phyloP scores from a whole-genome alignment of 1,140 invertebrate species.

The Panagrolaimus sp. region DNA sequence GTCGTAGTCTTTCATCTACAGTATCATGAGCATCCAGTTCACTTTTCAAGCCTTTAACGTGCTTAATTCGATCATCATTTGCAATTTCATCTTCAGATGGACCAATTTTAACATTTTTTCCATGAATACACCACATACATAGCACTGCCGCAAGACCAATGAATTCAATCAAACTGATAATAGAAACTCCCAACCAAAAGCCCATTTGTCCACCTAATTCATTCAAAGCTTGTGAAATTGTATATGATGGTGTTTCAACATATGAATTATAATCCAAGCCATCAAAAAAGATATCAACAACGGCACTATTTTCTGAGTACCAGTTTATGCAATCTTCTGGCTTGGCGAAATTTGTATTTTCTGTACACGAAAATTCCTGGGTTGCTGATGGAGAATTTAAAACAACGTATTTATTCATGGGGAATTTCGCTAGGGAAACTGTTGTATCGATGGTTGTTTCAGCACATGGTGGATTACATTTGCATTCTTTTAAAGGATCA shows the following conservation, averaged over 20 bases:
- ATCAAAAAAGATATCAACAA: background rate
- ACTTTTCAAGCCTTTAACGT: background rate
- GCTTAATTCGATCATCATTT: background rate
- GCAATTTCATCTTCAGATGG: background rate
- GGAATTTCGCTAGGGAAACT: background rate
- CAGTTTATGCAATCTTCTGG: background rate
- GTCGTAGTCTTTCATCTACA: no score
- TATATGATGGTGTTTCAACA: background rate
- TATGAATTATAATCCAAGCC: background rate
- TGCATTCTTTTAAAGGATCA: background rate
- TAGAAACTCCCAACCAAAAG: background rate
- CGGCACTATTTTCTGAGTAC: background rate
- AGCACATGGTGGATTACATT: background rate
- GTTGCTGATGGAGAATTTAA: background rate
- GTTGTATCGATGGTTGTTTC: background rate
- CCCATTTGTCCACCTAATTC: constrained; percentile 4
- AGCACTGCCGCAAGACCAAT: background rate
- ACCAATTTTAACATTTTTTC: background rate
- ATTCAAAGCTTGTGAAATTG: background rate
- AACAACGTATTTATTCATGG: background rate
- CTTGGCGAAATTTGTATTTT: background rate
- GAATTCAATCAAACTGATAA: background rate
- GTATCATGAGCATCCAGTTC: background rate
- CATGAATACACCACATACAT: background rate
- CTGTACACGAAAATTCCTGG: background rate